Evolutionary conservation across 2,113 vertebrate genomes (phyloP).

Genomic region (Catharus minimus): DNA sequence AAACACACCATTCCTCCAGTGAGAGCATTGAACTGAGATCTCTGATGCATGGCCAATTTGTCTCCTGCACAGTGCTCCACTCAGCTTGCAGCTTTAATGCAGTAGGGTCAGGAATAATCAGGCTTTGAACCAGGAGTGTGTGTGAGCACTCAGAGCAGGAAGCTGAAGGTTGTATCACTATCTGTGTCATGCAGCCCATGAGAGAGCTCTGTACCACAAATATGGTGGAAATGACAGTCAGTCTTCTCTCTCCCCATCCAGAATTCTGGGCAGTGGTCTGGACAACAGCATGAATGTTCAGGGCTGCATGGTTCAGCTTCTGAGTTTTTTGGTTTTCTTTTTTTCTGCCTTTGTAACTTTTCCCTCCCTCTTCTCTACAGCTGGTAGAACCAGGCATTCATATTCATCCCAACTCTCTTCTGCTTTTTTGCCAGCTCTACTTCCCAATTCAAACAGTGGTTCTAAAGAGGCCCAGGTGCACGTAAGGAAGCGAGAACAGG

Average conservation of each 20-base stretch:
- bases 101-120: background rate
- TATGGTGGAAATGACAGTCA: background rate
- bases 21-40: background rate
- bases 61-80: background rate
- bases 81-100: background rate
- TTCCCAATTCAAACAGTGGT: background rate
- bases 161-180: background rate
- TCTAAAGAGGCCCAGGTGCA: background rate
- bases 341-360: background rate
- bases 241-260: background rate
- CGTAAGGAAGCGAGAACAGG: background rate
- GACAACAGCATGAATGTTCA: background rate
- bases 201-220: background rate
- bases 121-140: background rate
- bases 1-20: background rate
- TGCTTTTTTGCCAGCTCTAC: background rate
- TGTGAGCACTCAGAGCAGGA: background rate
- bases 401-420: background rate
- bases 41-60: background rate
- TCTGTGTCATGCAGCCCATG: background rate
- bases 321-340: fast-evolving
- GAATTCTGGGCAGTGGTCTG: background rate
- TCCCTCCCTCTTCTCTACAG: background rate
- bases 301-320: background rate
- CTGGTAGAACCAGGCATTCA: background rate